Evolutionary conservation across 2,888 invertebrate genomes (phyloP), one percentile per base, ranked within the genome.

Genomic region (Drosophila barbarae): DNA sequence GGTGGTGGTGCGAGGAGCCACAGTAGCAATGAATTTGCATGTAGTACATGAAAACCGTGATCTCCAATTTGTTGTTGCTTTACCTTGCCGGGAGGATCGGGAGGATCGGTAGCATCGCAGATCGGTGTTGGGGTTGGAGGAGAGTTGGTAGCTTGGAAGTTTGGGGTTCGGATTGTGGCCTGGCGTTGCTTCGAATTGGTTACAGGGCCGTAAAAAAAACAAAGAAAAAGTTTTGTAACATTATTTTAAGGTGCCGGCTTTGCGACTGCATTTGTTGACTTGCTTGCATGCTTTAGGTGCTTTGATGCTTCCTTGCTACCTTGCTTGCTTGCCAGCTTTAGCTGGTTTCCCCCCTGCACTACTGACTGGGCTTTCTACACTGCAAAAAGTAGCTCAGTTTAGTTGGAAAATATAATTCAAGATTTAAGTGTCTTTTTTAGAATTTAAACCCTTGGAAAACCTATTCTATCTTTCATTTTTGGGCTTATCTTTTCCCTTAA

Each of bases 21-120:
- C 88, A 87, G 88, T 88, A 88, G 88, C 88, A 87, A 88, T 82
- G 86, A 86, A 87, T 87, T 87, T 87, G 86, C 88, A 87, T 89
- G 89, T 89, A 84, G 78, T 86, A 89, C 89, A 89, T 85, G 87
- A 87, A 89, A 89, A 87, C 89, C 89, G 89, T 89, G 89, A 89
- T 89, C 89, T 87, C 86, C 88, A 89, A 89, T 89, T 89, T 89
- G 89, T 89, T 87, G 23, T 71, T 72, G 18, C 18, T 1, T 18
- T 18, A 1, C 18, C 18, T 71, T 64, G 32, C 18, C 18, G 12
- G 23, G 23, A 23, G 21, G 21, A 21, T 21, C 21, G 21, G 21
- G 18, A 26, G 44, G 26, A 56, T 41, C 5, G 53, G 42, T 26
- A 51, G 50, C 50, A 50, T 51, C 49, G 55, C 53, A 34, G 50